Evolutionary conservation across 2,888 invertebrate genomes (phyloP).

Genomic region (Parthenolecanium corni): DNA sequence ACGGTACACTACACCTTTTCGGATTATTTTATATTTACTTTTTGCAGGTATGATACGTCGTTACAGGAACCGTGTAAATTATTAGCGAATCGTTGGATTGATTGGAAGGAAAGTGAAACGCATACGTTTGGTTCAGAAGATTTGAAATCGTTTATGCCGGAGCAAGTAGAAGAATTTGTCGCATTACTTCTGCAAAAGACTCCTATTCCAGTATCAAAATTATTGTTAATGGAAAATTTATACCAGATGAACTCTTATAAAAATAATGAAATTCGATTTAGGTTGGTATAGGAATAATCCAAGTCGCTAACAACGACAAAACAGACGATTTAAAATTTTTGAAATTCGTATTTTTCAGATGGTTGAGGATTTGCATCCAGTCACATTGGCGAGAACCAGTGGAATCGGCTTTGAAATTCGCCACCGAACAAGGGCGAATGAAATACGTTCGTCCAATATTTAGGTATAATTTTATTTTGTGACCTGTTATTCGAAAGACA

Average conservation of each 20-base stretch:
- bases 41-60: conserved; percentile 46
- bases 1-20: too few species aligned
- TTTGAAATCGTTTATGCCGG: conserved; percentile 46
- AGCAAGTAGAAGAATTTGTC: conserved; percentile 58
- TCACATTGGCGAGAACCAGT: conserved; percentile 57
- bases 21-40: background rate
- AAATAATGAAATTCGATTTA: conserved; percentile 64
- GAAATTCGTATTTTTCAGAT: conserved; percentile 41
- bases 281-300: conserved; percentile 36
- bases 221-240: conserved; percentile 49
- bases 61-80: conserved; percentile 50
- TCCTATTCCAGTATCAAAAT: conserved; percentile 45
- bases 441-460: conserved; percentile 83
- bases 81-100: conserved; percentile 48
- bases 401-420: conserved; percentile 57
- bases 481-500: background rate
- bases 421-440: conserved; percentile 77
- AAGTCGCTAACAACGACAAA: too few species aligned
- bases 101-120: conserved; percentile 39
- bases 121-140: conserved; percentile 45
- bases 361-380: conserved; percentile 66
- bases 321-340: background rate
- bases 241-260: conserved; percentile 54
- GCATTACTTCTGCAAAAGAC: conserved; percentile 51
- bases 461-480: conserved; percentile 41